Evolutionary conservation across 2,797 vertebrate genomes (phyloP).

Genomic region (Ispidina picta): DNA sequence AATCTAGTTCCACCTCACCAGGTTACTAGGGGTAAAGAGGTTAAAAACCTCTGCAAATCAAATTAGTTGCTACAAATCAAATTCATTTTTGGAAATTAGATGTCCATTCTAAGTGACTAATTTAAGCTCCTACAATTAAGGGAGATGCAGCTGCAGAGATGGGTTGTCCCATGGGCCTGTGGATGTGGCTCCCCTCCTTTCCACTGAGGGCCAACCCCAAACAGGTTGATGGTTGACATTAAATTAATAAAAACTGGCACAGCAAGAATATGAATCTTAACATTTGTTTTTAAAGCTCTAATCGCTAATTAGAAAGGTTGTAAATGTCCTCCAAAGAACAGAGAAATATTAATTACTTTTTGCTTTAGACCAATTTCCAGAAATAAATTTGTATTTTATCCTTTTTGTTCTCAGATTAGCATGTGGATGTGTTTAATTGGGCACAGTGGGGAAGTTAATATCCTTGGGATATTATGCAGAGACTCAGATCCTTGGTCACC

Average conservation of each 20-base stretch:
- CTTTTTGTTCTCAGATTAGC: constrained; percentile 63
- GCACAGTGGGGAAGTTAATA: constrained; percentile 61
- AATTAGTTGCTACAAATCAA: background rate
- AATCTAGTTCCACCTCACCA: too few relatives aligned
- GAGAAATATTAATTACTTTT: constrained; percentile 50
- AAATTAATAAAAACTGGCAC: background rate
- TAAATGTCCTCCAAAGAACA: constrained; percentile 49
- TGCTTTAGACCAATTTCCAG: constrained; percentile 44
- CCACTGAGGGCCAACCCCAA: background rate
- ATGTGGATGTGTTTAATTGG: constrained; percentile 59
- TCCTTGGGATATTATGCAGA: constrained; percentile 55
- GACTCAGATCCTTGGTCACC: constrained; percentile 49
- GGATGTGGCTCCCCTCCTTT: background rate
- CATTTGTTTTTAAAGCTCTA: background rate
- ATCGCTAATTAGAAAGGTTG: constrained; percentile 11
- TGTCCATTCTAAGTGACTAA: background rate
- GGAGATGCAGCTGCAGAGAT: background rate
- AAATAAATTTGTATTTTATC: constrained; percentile 52
- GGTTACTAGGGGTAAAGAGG: background rate
- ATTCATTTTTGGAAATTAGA: background rate
- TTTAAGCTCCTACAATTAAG: background rate
- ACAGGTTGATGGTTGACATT: background rate
- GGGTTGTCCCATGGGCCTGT: fast-evolving
- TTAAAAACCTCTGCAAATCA: background rate
- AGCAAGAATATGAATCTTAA: background rate